phyloP scores from a whole-genome alignment of 2,797 vertebrate genomes.

The Mormyrus hasselquistii region DNA sequence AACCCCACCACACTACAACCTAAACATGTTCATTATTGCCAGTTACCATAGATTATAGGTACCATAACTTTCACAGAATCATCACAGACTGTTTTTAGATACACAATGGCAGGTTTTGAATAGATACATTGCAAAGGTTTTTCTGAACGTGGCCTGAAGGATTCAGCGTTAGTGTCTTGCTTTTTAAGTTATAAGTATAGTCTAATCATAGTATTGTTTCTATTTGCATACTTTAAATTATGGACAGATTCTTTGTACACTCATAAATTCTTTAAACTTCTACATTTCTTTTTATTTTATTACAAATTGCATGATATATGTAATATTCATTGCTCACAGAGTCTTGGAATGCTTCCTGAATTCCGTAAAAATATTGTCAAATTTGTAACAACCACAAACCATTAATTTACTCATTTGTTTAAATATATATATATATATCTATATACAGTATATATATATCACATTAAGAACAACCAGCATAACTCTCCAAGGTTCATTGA shows the following conservation, averaged over 20 bases:
- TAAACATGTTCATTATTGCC: not conserved
- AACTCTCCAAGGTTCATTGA: not conserved
- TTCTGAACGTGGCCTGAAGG: not conserved
- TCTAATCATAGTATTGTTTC: not conserved
- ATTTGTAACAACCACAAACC: not conserved
- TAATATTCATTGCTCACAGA: no score
- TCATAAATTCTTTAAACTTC: not conserved
- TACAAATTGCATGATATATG: not conserved
- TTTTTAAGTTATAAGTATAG: not conserved
- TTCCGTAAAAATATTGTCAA: not conserved
- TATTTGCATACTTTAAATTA: not conserved
- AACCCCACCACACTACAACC: not conserved
- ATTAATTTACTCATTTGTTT: not conserved
- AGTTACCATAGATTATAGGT: not conserved
- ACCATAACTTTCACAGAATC: not conserved
- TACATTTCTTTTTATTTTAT: not conserved
- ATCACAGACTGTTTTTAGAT: not conserved
- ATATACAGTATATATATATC: not conserved
- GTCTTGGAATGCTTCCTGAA: not conserved
- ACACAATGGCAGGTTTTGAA: not conserved
- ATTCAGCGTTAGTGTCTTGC: not conserved
- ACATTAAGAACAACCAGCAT: not conserved
- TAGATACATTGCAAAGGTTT: not conserved
- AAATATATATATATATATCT: not conserved
- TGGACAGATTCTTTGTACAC: not conserved